Evolutionary conservation across 2,113 vertebrate genomes (phyloP).

Genomic region (Corythornis cristatus): DNA sequence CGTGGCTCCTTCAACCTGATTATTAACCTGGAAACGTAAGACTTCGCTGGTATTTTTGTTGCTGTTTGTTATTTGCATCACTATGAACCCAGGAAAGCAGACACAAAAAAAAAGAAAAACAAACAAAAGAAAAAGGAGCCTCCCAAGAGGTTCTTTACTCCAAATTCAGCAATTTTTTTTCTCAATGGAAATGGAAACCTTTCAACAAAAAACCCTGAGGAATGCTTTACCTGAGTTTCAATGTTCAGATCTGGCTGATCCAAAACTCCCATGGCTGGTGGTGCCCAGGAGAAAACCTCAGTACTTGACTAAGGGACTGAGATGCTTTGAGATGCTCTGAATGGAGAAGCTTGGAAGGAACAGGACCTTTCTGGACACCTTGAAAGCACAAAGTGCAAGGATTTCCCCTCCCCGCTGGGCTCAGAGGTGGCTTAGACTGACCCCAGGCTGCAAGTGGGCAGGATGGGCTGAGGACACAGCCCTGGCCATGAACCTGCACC

Average conservation of each 20-base stretch:
- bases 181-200: background rate
- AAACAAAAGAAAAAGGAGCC: too few species aligned
- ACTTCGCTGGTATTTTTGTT: background rate
- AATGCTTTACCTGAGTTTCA: background rate
- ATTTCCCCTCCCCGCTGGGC: fast-evolving
- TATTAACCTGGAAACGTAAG: background rate
- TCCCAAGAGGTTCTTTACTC: background rate
- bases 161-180: background rate
- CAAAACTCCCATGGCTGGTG: background rate
- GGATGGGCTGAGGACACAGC: background rate
- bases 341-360: background rate
- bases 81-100: background rate
- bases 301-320: background rate
- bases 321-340: background rate
- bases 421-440: background rate
- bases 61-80: background rate
- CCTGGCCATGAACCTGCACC: background rate
- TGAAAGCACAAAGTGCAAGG: background rate
- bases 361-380: background rate
- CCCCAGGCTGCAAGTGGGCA: background rate
- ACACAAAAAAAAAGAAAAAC: background rate
- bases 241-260: background rate
- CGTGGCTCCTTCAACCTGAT: background rate
- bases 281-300: background rate
- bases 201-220: background rate